A percentile compares a stretch with the other conserved stretches of the same genome.
Conservation (phyloP, 2,888 invertebrate genomes). For the Octodonta nipae region DNA sequence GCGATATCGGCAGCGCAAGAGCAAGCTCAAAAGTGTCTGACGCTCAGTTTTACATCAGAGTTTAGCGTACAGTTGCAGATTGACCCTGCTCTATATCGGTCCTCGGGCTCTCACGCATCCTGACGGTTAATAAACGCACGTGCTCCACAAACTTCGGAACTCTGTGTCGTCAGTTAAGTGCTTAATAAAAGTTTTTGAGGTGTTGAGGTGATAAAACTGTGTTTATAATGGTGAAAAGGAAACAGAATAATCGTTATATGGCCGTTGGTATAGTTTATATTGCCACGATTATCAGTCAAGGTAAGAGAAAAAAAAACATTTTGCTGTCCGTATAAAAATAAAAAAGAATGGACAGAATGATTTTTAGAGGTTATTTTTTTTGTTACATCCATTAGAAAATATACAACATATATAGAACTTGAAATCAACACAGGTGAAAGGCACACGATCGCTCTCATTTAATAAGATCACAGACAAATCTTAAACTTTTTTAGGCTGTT, state of each 20-base stretch:
- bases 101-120: slow-evolving; percentile 10
- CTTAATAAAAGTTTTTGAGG: slow-evolving; percentile 5
- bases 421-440: too few species aligned
- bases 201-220: background rate
- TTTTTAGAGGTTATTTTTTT: too few species aligned
- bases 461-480: too few species aligned
- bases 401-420: too few species aligned
- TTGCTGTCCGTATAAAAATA: too few species aligned
- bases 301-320: slow-evolving; percentile 31
- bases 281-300: slow-evolving; percentile 48
- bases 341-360: too few species aligned
- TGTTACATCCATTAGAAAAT: too few species aligned
- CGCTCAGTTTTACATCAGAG: slow-evolving; percentile 20
- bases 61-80: slow-evolving; percentile 30
- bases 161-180: slow-evolving; percentile 2
- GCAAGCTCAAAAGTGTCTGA: slow-evolving; percentile 21
- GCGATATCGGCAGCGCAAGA: slow-evolving; percentile 27
- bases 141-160: slow-evolving; percentile 6
- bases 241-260: slow-evolving; percentile 35
- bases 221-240: slow-evolving; percentile 22
- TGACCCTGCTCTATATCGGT: slow-evolving; percentile 14
- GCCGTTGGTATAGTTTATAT: slow-evolving; percentile 47
- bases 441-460: too few species aligned
- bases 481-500: too few species aligned
- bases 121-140: slow-evolving; percentile 7